Percentiles rank a stretch among this genome's conserved stretches.
Conservation (phyloP, 2,797 vertebrate genomes). For the Falco peregrinus region DNA sequence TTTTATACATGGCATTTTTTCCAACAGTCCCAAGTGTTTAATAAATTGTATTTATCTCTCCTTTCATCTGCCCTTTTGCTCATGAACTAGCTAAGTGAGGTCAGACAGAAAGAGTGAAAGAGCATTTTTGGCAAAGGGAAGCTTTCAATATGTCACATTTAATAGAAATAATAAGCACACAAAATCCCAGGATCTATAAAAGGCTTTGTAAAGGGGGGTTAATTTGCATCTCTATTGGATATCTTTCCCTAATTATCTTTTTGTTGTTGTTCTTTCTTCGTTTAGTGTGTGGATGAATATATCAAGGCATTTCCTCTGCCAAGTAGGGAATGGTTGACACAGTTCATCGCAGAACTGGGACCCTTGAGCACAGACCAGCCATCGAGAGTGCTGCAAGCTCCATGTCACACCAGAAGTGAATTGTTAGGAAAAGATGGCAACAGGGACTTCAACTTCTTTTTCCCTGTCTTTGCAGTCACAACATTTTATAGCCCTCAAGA, state of each 20-base stretch:
- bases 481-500: not conserved
- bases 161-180: conserved; percentile 38
- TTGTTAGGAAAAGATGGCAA: not conserved
- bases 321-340: not conserved
- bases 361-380: not conserved
- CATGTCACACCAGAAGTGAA: not conserved
- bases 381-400: not conserved
- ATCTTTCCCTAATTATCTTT: conserved; percentile 31
- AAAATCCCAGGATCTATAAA: conserved; percentile 35
- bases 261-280: conserved; percentile 2
- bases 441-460: not conserved
- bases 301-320: not conserved
- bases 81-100: conserved; percentile 8
- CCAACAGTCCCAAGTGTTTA: not conserved
- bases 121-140: conserved; percentile 36
- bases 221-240: conserved; percentile 41
- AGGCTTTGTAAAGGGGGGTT: conserved; percentile 2
- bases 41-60: not conserved
- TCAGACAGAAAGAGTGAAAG: conserved; percentile 23
- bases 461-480: not conserved
- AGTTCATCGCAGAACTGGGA: not conserved
- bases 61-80: conserved; percentile 11
- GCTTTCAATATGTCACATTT: conserved; percentile 35
- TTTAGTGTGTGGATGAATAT: not conserved
- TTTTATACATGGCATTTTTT: not conserved